Evolutionary conservation across 2,797 vertebrate species (phyloP), one percentile per base, ranked within the genome.

Genomic region (Onychomys leucogaster): DNA sequence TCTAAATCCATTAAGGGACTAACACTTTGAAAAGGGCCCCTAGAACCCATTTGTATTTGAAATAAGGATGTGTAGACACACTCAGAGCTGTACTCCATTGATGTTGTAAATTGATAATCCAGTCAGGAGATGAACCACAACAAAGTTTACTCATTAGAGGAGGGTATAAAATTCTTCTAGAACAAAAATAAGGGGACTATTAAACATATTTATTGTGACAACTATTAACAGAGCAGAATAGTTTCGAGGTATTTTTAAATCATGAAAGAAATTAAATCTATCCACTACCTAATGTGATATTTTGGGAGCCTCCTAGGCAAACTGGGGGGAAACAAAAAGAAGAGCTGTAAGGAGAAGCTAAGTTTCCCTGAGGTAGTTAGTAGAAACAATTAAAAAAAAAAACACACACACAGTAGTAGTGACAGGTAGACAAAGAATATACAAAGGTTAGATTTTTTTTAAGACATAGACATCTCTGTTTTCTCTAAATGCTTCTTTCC

Each of bases 381-480:
- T 16, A 73, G 27, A 5, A 78, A 69, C 21, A 91, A 59, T 57
- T 76, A 46, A 4, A 95, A 96, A 67, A 32, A 43, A 84, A 91
- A 65, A 71, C 19, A n/a, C n/a, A n/a, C n/a, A n/a, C n/a, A n/a
- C n/a, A n/a, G n/a, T 83, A 89, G 88, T 59, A 76, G 16, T 43
- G n/a, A 27, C 0, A 91, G 52, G 23, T 80, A 10, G 16, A 77
- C 11, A 87, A 4, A 52, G 6, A 21, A 34, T 29, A 95, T 57
- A 6, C 61, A 86, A 92, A 84, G 59, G 25, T 80, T 80, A 94
- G 14, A 71, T 84, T 92, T 57, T 94, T 52, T 52, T 85, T 73
- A 57, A 80, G 5, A 80, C 69, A 1, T 76, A 76, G 59, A 71
- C 71, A 84, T 81, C 0, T 25, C 13, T 94, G 10, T 80, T 95